Evolutionary conservation across 2,888 invertebrate genomes (phyloP), one percentile per base, ranked within the genome.

Genomic region (Cosmia pyralina): DNA sequence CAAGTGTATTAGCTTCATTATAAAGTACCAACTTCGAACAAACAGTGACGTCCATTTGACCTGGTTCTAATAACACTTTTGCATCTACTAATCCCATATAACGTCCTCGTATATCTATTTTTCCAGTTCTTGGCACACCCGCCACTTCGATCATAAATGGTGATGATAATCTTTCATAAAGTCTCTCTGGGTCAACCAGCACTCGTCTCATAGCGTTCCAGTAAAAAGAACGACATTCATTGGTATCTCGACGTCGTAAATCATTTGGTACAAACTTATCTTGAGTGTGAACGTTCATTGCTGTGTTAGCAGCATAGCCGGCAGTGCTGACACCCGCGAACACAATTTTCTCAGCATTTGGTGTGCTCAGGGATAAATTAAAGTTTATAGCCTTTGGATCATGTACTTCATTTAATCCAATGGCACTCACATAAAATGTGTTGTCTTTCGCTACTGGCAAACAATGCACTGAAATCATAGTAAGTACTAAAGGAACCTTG

Each of bases 191-290:
- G 73, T 96, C 91, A 15, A 96, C 90, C n/a, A 95, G 88, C n/a
- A 94, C 88, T 69, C 96, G 89, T 76, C 90, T 93, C 88, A 95
- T 91, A 7, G 93, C 89, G 85, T 95, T 93, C 96, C 96, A 96
- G 82, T 94, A 94, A 72, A 88, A 88, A 41, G 91, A 91, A 72
- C 84, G 90, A 83, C 95, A 95, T 3, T 81, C 34, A 19, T 84
- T 71, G 48, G 79, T 88, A 62, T 82, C 73, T 67, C 79, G 82
- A 17, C 81, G 77, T 55, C 84, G 79, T 70, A 95, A 87, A 75
- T 93, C 92, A 44, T 88, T 81, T 41, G 93, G 92, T 57, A 95
- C 70, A 85, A 90, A 96, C 72, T 79, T 89, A 81, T 95, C 95
- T 57, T 94, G 92, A 52, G 77, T 81, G 17, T 92, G 90, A 65